Conservation (phyloP, 1,140 invertebrate genomes). For the Saccostrea cuccullata region DNA sequence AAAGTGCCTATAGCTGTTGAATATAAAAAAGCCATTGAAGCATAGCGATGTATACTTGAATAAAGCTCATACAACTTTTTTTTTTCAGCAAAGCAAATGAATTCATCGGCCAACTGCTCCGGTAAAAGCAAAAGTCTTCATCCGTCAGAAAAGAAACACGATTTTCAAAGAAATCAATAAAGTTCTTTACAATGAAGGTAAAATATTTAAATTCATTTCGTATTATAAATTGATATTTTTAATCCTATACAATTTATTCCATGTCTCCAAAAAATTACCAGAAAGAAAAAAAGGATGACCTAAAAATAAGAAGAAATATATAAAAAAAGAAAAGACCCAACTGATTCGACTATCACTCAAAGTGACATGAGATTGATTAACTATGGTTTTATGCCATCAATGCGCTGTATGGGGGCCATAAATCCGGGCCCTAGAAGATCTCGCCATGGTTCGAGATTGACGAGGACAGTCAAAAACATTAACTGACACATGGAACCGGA, state of each 20-base stretch:
- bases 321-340: background rate
- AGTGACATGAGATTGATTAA: constrained; percentile 20
- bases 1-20: background rate
- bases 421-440: background rate
- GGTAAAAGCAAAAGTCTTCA: no score
- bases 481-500: background rate
- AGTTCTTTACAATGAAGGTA: no score
- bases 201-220: background rate
- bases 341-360: constrained; percentile 15
- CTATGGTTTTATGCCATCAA: constrained; percentile 9
- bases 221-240: background rate
- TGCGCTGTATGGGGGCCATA: background rate
- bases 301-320: background rate
- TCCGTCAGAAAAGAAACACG: no score
- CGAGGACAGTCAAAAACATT: constrained; percentile 2
- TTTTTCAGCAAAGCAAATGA: background rate
- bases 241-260: background rate
- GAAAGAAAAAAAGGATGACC: background rate
- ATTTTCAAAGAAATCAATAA: no score
- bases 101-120: background rate
- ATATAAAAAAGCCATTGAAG: background rate
- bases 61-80: no score
- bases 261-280: background rate
- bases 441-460: constrained; percentile 6
- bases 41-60: no score